Conservation (phyloP, 2,113 vertebrate species). For the Cisticola juncidis region DNA sequence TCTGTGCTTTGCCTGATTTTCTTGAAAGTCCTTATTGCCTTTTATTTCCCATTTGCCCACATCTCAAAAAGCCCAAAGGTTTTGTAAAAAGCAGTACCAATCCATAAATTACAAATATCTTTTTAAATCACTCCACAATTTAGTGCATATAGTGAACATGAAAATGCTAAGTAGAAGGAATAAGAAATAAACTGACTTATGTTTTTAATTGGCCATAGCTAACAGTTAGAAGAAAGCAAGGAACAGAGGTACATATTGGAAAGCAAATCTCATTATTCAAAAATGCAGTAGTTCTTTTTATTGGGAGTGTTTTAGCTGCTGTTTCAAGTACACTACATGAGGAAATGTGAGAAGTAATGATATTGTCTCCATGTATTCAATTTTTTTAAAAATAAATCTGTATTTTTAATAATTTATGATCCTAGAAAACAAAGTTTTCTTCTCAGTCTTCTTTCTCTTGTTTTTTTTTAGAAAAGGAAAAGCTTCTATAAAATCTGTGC, state of each 20-base stretch:
- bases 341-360: background rate
- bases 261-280: background rate
- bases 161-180: background rate
- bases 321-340: background rate
- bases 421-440: background rate
- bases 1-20: background rate
- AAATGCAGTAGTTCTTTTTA: background rate
- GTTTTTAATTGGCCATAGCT: background rate
- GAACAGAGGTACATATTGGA: background rate
- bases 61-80: background rate
- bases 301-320: background rate
- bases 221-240: background rate
- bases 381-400: background rate
- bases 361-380: background rate
- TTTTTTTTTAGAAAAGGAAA: background rate
- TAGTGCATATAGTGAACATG: background rate
- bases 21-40: background rate
- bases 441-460: background rate
- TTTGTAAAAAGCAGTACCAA: background rate
- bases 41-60: background rate
- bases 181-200: background rate
- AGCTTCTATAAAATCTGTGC: background rate
- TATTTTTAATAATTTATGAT: background rate
- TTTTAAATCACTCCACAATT: background rate
- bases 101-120: background rate